phyloP scores from a whole-genome alignment of 2,888 invertebrate species.

The Escarpia spicata region DNA sequence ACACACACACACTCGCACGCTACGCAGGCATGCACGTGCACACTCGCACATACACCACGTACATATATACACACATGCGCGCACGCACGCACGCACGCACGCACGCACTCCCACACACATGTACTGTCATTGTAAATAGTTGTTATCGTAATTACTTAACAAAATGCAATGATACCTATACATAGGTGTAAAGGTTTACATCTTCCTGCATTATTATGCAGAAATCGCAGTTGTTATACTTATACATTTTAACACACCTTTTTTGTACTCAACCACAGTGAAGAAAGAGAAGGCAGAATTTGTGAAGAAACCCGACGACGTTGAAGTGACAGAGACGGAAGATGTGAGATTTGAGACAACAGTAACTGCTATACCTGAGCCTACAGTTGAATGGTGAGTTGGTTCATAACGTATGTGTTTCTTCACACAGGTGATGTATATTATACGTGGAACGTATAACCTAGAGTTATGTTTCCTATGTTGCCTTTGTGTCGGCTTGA shows the following conservation, averaged over 20 bases:
- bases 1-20: background rate
- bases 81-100: background rate
- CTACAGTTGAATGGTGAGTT: constrained; percentile 82
- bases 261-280: constrained; percentile 49
- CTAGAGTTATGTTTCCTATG: background rate
- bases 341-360: constrained; percentile 74
- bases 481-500: background rate
- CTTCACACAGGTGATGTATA: background rate
- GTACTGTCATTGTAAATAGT: too few relatives aligned
- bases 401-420: background rate
- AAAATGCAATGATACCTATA: background rate
- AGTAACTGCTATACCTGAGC: constrained; percentile 89
- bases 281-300: constrained; percentile 63
- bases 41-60: background rate
- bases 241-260: background rate
- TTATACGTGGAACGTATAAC: background rate
- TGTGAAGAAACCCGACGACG: constrained; percentile 57
- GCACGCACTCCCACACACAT: background rate
- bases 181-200: background rate
- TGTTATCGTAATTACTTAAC: background rate
- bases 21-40: background rate
- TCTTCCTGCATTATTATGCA: background rate
- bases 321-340: constrained; percentile 58
- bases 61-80: too few relatives aligned
- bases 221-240: background rate